phyloP scores from a whole-genome alignment of 2,797 vertebrate genomes.

The Pterois miles region DNA sequence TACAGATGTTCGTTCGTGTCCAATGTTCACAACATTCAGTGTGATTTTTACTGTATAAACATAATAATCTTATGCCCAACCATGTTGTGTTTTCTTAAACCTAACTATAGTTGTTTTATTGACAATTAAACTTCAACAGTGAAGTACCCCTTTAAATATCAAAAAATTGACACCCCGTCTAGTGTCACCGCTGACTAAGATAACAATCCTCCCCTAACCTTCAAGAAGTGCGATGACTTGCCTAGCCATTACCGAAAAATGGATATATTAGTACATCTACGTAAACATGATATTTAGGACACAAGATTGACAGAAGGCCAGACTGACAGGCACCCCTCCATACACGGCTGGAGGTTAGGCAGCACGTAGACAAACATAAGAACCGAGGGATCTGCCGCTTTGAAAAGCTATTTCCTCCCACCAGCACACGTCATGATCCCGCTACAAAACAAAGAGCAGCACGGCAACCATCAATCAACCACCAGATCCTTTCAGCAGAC shows the following conservation, averaged over 20 bases:
- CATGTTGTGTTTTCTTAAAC: too few species aligned
- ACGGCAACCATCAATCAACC: conserved; percentile 39
- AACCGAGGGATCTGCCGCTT: conserved; percentile 40
- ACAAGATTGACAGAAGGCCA: background rate
- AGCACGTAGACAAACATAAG: background rate
- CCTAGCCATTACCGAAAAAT: background rate
- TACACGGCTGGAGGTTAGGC: background rate
- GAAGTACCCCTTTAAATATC: background rate
- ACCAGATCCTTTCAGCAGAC: conserved; percentile 37
- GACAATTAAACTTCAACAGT: background rate
- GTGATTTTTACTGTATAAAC: too few species aligned
- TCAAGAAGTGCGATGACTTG: background rate
- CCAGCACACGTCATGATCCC: conserved; percentile 26
- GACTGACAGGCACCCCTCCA: conserved; percentile 1
- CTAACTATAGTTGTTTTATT: too few species aligned
- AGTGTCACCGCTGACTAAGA: background rate
- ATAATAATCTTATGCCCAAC: too few species aligned
- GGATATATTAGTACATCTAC: background rate
- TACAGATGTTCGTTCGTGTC: too few species aligned
- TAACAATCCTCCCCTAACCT: background rate
- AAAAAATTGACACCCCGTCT: background rate
- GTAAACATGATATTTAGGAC: background rate
- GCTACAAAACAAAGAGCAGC: conserved; percentile 50
- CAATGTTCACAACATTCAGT: too few species aligned
- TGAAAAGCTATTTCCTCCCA: conserved; percentile 40